These are phyloP conservation scores for Siniperca knerii DNA, from an alignment of 2,113 vertebrate species.

Conservation along the genomic window DNA sequence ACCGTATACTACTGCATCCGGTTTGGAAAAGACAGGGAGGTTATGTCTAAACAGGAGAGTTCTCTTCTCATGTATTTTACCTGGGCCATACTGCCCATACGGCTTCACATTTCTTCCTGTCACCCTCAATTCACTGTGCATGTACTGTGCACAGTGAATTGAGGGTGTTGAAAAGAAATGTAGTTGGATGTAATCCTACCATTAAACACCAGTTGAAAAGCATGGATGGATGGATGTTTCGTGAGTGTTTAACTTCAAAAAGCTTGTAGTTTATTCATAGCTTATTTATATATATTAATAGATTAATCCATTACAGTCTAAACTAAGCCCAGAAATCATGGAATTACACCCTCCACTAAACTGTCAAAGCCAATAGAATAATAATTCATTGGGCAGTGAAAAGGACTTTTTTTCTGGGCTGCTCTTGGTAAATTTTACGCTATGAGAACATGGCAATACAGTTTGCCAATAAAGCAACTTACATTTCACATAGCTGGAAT, in stretches of 20 bases:
- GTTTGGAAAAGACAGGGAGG: no score
- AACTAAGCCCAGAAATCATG: slow-evolving; percentile 22
- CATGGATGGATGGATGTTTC: not conserved
- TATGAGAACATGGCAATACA: not conserved
- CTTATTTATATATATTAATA: not conserved
- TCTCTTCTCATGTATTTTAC: not conserved
- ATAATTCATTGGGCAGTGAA: not conserved
- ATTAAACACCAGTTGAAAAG: not conserved
- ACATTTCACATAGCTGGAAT: not conserved
- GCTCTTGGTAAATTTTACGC: not conserved
- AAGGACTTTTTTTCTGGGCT: not conserved
- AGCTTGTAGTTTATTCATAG: slow-evolving; percentile 10
- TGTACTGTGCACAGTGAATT: no score
- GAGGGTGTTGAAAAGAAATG: not conserved
- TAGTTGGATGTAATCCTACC: not conserved
- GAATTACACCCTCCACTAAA: slow-evolving; percentile 8
- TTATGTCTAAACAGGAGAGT: no score
- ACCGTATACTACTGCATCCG: no score
- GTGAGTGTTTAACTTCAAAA: slow-evolving; percentile 8
- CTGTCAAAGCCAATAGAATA: not conserved
- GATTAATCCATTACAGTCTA: slow-evolving; percentile 1
- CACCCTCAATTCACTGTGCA: not conserved
- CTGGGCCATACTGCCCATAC: not conserved
- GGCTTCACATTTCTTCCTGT: not conserved
- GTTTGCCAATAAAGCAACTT: not conserved